phyloP scores from a whole-genome alignment of 2,113 vertebrate species.

The Carettochelys insculpta region DNA sequence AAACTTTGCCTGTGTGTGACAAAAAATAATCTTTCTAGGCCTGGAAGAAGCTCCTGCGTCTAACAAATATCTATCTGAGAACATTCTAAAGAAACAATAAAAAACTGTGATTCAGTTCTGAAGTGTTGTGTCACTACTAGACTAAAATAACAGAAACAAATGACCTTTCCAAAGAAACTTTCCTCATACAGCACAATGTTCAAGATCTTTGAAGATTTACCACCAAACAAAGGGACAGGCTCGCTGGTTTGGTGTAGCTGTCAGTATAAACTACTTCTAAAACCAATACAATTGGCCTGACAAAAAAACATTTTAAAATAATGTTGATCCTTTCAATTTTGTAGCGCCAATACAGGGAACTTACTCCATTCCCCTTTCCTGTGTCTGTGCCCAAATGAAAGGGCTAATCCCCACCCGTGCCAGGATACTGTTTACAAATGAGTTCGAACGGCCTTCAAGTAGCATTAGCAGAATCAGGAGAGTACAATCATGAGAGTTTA shows the following conservation, averaged over 20 bases:
- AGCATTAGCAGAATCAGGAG: not conserved
- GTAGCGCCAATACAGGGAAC: no score
- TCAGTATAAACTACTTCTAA: not conserved
- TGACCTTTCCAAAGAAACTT: not conserved
- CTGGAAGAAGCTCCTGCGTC: not conserved
- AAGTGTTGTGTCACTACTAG: slow-evolving; percentile 12
- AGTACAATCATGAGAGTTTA: not conserved
- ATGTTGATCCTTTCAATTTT: not conserved
- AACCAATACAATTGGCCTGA: not conserved
- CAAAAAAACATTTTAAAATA: not conserved
- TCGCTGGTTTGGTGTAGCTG: not conserved
- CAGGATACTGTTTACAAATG: not conserved
- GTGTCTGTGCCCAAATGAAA: not conserved
- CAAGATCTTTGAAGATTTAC: not conserved
- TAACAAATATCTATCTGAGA: slow-evolving; percentile 27
- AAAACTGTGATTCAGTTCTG: slow-evolving; percentile 12
- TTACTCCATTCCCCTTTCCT: not conserved
- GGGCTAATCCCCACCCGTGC: not conserved
- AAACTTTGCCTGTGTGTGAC: not conserved
- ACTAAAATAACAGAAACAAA: slow-evolving; percentile 22
- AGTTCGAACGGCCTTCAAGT: not conserved
- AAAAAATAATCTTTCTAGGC: not conserved
- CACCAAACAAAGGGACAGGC: slow-evolving; percentile 18
- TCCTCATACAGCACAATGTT: not conserved
- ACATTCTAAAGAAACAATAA: slow-evolving; percentile 33